These are phyloP conservation scores for Genyomyrus donnyi DNA, from an alignment of 2,113 vertebrate species.

Conservation along the genomic window DNA sequence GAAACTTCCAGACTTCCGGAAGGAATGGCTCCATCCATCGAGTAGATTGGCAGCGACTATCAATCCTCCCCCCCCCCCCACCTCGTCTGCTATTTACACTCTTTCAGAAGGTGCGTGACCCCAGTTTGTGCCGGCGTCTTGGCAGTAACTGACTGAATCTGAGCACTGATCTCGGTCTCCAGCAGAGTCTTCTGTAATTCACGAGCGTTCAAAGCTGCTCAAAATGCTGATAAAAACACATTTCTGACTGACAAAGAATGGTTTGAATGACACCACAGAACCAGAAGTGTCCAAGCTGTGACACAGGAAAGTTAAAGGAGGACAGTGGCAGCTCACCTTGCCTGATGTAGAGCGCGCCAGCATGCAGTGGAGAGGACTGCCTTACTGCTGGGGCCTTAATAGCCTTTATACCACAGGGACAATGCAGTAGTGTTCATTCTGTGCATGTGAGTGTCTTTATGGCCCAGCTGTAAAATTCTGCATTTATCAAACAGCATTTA, in stretches of 20 bases:
- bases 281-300: not conserved
- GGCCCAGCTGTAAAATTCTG: not conserved
- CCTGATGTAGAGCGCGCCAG: not conserved
- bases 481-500: not conserved
- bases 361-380: too few species aligned
- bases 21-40: not conserved
- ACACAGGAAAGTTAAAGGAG: not conserved
- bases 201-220: not conserved
- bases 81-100: not conserved
- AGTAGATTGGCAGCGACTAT: not conserved
- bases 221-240: not conserved
- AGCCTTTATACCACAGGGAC: not conserved
- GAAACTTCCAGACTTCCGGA: not conserved
- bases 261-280: not conserved
- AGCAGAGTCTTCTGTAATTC: not conserved
- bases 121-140: not conserved
- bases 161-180: not conserved
- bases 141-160: not conserved
- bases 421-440: not conserved
- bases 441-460: slow-evolving; percentile 9
- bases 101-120: not conserved
- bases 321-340: not conserved
- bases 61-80: not conserved
- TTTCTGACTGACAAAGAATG: not conserved
- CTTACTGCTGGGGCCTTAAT: not conserved